A percentile compares a stretch with the other conserved stretches of the same genome.
Evolutionary conservation across 2,888 invertebrate genomes (phyloP).

Genomic region (Drosophila multiciliata): DNA sequence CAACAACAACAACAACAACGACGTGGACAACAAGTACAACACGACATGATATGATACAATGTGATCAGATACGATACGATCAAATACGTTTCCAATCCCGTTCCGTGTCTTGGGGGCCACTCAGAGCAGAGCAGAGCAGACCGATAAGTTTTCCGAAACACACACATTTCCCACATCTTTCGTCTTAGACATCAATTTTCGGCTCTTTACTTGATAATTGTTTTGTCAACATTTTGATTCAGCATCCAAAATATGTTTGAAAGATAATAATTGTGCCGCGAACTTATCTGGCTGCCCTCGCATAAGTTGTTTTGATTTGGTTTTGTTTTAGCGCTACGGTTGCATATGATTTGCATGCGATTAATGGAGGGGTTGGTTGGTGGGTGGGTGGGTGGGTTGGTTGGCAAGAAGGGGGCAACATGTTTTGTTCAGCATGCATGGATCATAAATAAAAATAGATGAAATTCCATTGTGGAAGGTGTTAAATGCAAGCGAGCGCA

Average conservation of each 20-base stretch:
- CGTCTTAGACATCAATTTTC: background rate
- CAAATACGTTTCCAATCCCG: slow-evolving; percentile 24
- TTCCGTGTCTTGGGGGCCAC: slow-evolving; percentile 16
- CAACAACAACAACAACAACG: slow-evolving; percentile 4
- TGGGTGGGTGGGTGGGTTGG: background rate
- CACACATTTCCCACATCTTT: background rate
- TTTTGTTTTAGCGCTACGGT: slow-evolving; percentile 58
- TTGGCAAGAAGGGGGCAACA: slow-evolving; percentile 32
- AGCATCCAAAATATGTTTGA: background rate
- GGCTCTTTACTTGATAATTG: background rate
- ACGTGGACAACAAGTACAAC: slow-evolving; percentile 23
- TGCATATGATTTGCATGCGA: slow-evolving; percentile 75
- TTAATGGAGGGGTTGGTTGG: slow-evolving; percentile 27
- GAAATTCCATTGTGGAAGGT: slow-evolving; percentile 74
- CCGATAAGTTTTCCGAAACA: background rate
- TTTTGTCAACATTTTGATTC: background rate
- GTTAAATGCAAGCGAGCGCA: slow-evolving; percentile 77
- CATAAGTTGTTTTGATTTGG: slow-evolving; percentile 33
- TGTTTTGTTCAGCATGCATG: slow-evolving; percentile 47
- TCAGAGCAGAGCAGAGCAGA: slow-evolving; percentile 3
- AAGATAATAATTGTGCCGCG: background rate
- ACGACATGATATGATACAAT: slow-evolving; percentile 43
- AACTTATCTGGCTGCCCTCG: slow-evolving; percentile 11
- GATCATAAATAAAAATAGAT: slow-evolving; percentile 73
- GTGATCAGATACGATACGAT: slow-evolving; percentile 29